phyloP scores from a whole-genome alignment of 2,797 vertebrate genomes.

The Apogon talboti region DNA sequence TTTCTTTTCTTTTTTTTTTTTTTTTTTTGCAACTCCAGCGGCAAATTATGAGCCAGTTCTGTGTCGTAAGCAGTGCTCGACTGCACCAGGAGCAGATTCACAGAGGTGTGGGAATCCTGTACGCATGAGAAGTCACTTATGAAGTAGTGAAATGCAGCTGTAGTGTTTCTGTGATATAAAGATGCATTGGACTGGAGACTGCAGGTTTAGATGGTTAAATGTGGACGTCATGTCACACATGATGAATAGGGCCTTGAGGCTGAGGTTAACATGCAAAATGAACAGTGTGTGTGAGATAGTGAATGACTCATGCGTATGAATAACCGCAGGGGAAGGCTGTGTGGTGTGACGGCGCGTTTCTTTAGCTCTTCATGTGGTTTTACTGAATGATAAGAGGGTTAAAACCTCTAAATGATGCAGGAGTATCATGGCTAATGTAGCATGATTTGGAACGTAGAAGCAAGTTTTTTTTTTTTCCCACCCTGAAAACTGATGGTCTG shows the following conservation, averaged over 20 bases:
- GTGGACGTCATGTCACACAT: constrained; percentile 7
- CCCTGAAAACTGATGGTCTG: constrained; percentile 5
- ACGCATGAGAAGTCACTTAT: neutral
- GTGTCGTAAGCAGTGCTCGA: neutral
- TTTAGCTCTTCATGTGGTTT: constrained; percentile 4
- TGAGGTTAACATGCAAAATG: constrained; percentile 12
- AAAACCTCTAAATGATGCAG: constrained; percentile 26
- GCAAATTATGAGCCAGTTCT: constrained; percentile 2
- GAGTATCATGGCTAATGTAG: constrained; percentile 37
- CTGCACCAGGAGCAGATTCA: neutral
- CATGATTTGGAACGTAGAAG: constrained; percentile 35
- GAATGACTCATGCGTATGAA: constrained; percentile 33
- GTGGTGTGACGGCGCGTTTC: constrained; percentile 1
- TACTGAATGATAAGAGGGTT: constrained; percentile 16
- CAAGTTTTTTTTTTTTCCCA: constrained; percentile 45
- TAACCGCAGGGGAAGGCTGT: constrained; percentile 30
- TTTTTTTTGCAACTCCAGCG: neutral
- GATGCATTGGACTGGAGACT: neutral
- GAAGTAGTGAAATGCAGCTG: neutral
- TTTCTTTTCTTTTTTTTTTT: too few relatives aligned
- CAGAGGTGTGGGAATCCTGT: neutral
- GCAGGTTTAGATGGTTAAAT: constrained; percentile 9
- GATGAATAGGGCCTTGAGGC: constrained; percentile 2
- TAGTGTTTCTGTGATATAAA: neutral
- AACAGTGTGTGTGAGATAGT: constrained; percentile 4